phyloP scores from a whole-genome alignment of 2,888 invertebrate genomes.

The Eupithecia centaureata region DNA sequence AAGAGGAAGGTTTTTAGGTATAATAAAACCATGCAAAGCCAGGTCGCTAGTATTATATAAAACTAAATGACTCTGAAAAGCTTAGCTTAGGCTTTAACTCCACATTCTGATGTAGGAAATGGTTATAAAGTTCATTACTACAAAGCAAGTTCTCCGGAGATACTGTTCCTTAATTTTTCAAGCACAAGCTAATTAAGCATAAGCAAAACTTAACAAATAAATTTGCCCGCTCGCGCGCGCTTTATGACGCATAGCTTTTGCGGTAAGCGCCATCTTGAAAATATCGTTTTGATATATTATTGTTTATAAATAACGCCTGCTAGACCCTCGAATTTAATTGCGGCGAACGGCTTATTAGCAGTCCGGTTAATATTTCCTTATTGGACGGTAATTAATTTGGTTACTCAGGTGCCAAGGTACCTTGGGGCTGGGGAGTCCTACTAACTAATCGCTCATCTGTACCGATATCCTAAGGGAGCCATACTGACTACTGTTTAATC shows the following conservation, averaged over 20 bases:
- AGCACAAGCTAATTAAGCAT: not conserved
- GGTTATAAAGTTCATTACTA: not conserved
- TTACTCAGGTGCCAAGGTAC: constrained; percentile 78
- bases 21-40: too few species aligned
- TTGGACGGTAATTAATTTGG: constrained; percentile 82
- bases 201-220: constrained; percentile 37
- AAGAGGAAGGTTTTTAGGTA: too few species aligned
- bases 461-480: constrained; percentile 13
- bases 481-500: not conserved
- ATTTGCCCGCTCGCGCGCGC: constrained; percentile 40
- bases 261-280: constrained; percentile 80
- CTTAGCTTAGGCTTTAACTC: not conserved
- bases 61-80: not conserved
- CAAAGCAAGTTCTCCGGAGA: not conserved
- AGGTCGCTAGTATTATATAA: too few species aligned
- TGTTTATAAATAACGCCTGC: constrained; percentile 82
- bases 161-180: not conserved
- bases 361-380: constrained; percentile 82
- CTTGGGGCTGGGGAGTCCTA: constrained; percentile 9
- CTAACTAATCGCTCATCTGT: constrained; percentile 15
- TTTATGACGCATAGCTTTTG: constrained; percentile 65
- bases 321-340: constrained; percentile 82
- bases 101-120: not conserved
- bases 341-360: constrained; percentile 82
- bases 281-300: constrained; percentile 83